Evolutionary conservation across 2,113 vertebrate genomes (phyloP), one percentile per base, ranked within the genome.

Genomic region (Lepisosteus oculatus): DNA sequence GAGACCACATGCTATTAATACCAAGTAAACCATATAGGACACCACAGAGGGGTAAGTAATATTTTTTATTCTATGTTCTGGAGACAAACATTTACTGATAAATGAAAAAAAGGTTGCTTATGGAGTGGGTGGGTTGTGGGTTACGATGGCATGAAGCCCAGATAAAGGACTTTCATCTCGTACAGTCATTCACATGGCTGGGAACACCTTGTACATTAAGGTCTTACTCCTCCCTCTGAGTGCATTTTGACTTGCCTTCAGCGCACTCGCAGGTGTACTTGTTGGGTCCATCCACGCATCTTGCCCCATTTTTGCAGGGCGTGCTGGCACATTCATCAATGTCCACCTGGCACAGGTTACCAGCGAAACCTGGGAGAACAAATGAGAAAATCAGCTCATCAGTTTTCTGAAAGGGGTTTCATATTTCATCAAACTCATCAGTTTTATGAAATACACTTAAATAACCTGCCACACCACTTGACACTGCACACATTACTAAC

Each of bases 261-360:
- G 96, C 87, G 79, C 97, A 99, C 84, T 95, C 91, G 78, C 97
- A 99, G 77, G 85, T 93, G 84, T 99, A 99, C 81, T 93, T 90
- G 83, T 96, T 97, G 74, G 96, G 93, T 3, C 96, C 95, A 0
- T 99, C 96, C 51, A 94, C 84, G 41, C 97, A 99, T 75, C 93
- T 96, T 83, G 95, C 97, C 0, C 95, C 96, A 0, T 99, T 97
- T 87, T 91, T 91, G 85, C 97, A 99, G 2, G 97, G 97, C 0
- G 97, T 99, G 85, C 97, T 98, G 69, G 97, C 95, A 0, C 97
- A 99, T 81, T 99, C 97, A 0, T 99, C 97, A 1, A 95, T 90
- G 62, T 99, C 96, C 0, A 94, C 88, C 80, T 96, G 95, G 85
- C 97, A 99, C 55, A 93, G 80, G 78, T 88, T 92, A 56, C 97